Percentiles rank a stretch among this genome's conserved stretches.
These are phyloP conservation scores for Sceliomorpha sp. DNA, from an alignment of 2,888 invertebrate species.

Conservation along the genomic window DNA sequence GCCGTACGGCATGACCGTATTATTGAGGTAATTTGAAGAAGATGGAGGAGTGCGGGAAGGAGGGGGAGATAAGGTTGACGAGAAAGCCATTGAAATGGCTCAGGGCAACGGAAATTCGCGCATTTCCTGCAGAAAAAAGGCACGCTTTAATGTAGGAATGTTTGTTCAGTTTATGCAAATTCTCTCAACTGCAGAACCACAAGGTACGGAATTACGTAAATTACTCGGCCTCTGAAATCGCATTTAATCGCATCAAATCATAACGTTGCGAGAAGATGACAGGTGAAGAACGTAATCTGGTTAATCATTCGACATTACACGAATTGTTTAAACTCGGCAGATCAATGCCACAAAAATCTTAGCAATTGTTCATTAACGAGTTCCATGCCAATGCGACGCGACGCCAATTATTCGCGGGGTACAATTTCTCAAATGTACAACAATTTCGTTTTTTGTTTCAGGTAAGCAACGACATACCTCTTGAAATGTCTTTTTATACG, in stretches of 20 bases:
- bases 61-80: background rate
- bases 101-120: slow-evolving; percentile 6
- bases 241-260: slow-evolving; percentile 38
- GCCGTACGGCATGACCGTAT: slow-evolving; percentile 5
- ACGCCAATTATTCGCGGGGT: no score
- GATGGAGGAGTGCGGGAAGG: background rate
- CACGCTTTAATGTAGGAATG: slow-evolving; percentile 5
- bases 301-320: slow-evolving; percentile 22
- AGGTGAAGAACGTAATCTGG: slow-evolving; percentile 25
- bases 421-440: no score
- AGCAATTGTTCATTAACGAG: no score
- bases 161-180: slow-evolving; percentile 18
- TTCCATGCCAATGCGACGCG: no score
- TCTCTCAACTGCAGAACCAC: slow-evolving; percentile 4
- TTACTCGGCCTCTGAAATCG: slow-evolving; percentile 16
- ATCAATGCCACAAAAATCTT: slow-evolving; percentile 28
- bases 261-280: slow-evolving; percentile 23
- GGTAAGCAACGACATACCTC: no score
- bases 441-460: no score
- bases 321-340: slow-evolving; percentile 30
- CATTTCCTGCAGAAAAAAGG: slow-evolving; percentile 5
- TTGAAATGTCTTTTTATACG: no score
- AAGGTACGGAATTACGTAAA: slow-evolving; percentile 4
- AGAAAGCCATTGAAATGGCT: background rate
- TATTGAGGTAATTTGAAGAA: slow-evolving; percentile 17